Percentiles rank a stretch among this genome's conserved stretches.
phyloP scores from a whole-genome alignment of 2,113 vertebrate genomes.

The Physeter macrocephalus region DNA sequence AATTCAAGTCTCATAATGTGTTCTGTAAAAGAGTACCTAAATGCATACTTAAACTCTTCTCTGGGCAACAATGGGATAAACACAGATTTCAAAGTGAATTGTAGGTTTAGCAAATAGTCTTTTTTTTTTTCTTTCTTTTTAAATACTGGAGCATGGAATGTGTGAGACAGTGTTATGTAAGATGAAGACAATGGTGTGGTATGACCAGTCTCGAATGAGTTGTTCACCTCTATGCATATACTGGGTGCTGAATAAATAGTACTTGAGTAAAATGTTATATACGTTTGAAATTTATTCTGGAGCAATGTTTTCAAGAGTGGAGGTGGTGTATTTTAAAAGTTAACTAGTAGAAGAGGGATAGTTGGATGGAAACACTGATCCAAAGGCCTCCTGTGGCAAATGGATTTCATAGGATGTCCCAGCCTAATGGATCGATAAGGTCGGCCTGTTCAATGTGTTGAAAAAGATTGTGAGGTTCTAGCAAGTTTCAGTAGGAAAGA shows the following conservation, averaged over 20 bases:
- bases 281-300: not conserved
- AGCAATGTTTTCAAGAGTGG: not conserved
- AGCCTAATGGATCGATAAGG: not conserved
- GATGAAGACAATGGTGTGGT: not conserved
- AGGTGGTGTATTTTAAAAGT: not conserved
- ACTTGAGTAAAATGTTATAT: not conserved
- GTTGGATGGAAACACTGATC: not conserved
- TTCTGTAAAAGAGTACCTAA: not conserved
- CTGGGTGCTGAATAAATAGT: not conserved
- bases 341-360: not conserved
- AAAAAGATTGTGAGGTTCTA: not conserved
- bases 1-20: not conserved
- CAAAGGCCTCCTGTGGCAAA: not conserved
- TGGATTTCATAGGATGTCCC: not conserved
- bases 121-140: not conserved
- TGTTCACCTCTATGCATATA: not conserved
- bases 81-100: not conserved
- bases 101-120: not conserved
- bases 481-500: not conserved
- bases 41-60: not conserved
- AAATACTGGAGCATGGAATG: not conserved
- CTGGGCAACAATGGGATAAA: not conserved
- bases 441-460: not conserved
- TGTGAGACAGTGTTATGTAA: not conserved
- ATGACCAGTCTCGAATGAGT: not conserved